Base-by-base conservation (phyloP, 2,113 vertebrate species). In the Melanerpes formicivorus region DNA sequence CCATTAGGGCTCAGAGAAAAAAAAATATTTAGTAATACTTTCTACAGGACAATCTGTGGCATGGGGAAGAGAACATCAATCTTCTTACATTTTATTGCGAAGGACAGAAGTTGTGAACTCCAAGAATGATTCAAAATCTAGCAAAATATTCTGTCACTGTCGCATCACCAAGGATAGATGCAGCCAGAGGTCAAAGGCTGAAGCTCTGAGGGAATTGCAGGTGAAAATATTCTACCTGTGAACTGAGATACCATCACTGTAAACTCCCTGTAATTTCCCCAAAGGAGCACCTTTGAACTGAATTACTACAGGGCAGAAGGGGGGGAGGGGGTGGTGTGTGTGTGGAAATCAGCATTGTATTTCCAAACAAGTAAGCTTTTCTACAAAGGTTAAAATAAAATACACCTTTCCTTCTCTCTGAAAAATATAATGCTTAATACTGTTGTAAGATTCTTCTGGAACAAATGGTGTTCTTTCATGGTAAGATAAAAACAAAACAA, bases 101-200 rank as follows among this genome's bases (percentile, higher is more conserved):
- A 95, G 80, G 91, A 96, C 89, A 95, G 95, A 98, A 97, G 90
- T 87, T 95, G 95, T 90, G 94, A 90, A 97, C 81, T 92, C 77
- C 56, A 95, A 93, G 72, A 96, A 97, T 95, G 95, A 95, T 95
- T 97, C 94, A 89, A 95, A 90, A 98, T 94, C 95, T 88, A 94
- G 92, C 94, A 97, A 98, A 98, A 97, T 97, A 97, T 96, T 96
- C 97, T 91, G 93, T 95, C 95, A 91, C 81, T 97, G 98, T 97
- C 98, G 98, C 97, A 96, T 96, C 96, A 95, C 87, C 73, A 79
- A 48, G 98, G 98, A 99, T 98, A 98, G 97, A 98, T 98, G 97
- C 96, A 90, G 97, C 84, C 90, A 80, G 84, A 93, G 98, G 98
- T 98, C 95, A 98, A 98, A 98, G 98, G 98, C 98, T 97, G 97